Percentiles rank a stretch among this genome's conserved stretches.
Evolutionary conservation across 2,797 vertebrate species (phyloP).

Genomic region (Alauda arvensis): DNA sequence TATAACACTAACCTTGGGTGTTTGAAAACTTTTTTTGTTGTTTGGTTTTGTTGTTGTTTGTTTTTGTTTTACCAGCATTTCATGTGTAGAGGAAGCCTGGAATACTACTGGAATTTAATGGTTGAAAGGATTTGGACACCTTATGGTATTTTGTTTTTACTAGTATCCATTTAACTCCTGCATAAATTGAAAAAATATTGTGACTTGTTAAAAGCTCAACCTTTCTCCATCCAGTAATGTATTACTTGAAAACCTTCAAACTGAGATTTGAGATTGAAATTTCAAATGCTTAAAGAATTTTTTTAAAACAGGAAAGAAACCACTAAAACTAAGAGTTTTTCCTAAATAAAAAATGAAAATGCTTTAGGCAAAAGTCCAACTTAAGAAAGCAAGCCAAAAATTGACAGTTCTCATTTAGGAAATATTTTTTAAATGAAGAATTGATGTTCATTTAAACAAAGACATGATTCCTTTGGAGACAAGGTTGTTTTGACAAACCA

Average conservation of each 20-base stretch:
- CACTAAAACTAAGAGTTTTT: not conserved
- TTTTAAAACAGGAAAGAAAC: not conserved
- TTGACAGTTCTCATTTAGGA: not conserved
- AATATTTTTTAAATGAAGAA: conserved; percentile 5
- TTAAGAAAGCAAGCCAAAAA: not conserved
- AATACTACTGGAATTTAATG: not conserved
- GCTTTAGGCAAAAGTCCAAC: not conserved
- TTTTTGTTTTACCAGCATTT: not conserved
- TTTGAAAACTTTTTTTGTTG: not conserved
- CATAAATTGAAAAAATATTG: not conserved
- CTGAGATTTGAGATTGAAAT: not conserved
- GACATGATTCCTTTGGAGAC: not conserved
- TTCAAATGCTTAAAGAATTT: not conserved
- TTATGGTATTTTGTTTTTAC: not conserved
- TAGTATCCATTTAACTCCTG: not conserved
- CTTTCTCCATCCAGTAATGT: not conserved
- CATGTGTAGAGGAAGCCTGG: not conserved
- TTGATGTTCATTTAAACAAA: conserved; percentile 20
- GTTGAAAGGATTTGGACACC: not conserved
- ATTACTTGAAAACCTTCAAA: not conserved
- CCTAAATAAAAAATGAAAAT: not conserved
- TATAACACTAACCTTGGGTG: not conserved
- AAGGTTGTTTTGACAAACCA: conserved; percentile 3
- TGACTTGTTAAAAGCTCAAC: not conserved
- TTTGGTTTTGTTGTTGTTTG: not conserved